Evolutionary conservation across 1,140 invertebrate species (phyloP), one percentile per base, ranked within the genome.

Genomic region (Diachasmimorpha longicaudata): DNA sequence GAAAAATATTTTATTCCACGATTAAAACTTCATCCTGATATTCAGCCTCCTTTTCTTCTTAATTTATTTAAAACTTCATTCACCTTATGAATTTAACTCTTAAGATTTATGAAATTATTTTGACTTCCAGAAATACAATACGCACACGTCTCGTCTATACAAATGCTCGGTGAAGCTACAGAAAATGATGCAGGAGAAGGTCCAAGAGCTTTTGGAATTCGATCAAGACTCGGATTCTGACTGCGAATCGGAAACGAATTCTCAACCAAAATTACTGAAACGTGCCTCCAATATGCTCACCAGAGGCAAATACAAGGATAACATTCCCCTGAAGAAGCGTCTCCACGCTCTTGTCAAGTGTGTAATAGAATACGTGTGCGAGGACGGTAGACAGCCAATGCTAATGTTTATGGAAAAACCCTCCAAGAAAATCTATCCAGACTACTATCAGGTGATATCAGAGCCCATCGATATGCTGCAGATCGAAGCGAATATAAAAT

Each of bases 321-420:
- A 91, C 81, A 89, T 93, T 46, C 92, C 93, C 0, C 82, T 95
- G 13, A 95, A 95, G 80, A 94, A 93, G 81, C 91, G 93, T 82
- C 90, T 95, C 9, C 92, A 95, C 78, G 90, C 91, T 58, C 89
- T 96, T 42, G 93, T 94, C 55, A 95, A 94, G 81, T 94, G 93
- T 79, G 88, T 96, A 21, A 90, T 95, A 42, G 95, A 96, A 84
- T 94, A 93, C 85, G 91, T 94, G 11, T 93, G 93, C 83, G 91
- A 93, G 74, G 95, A 96, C 83, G 96, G 95, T 8, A 90, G 97
- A 36, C 93, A 95, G 75, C 94, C 97, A 0, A 96, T 98, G 89
- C 89, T 96, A 48, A 93, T 96, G 80, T 99, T 99, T 84, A 96
- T 99, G 94, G 96, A 98, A 86, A 96, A 98, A 85, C 98, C 98